These are phyloP conservation scores for Macrostomum lignano DNA, from an alignment of 1,140 invertebrate species.

Conservation along the genomic window DNA sequence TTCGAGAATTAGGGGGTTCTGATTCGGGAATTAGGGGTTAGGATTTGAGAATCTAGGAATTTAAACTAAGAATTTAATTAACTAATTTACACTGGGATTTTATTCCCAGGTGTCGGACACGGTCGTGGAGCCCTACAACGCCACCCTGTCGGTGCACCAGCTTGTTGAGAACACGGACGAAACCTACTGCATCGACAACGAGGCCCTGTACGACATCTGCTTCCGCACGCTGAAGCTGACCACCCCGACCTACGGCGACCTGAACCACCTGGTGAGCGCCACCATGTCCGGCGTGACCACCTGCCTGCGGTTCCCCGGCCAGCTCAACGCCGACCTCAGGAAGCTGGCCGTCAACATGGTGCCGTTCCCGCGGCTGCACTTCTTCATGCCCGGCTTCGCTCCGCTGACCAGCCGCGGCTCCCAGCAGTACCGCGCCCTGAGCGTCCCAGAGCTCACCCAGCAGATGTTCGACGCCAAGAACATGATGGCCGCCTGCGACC, in stretches of 20 bases:
- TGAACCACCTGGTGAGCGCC: constrained; percentile 34
- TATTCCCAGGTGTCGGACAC: constrained; percentile 17
- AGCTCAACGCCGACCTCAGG: constrained; percentile 43
- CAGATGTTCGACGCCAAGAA: constrained; percentile 40
- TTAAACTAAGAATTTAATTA: too few species aligned
- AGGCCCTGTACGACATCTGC: constrained; percentile 35
- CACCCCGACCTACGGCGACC: constrained; percentile 33
- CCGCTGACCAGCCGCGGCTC: constrained; percentile 34
- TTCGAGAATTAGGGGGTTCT: too few species aligned
- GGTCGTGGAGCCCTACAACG: constrained; percentile 28
- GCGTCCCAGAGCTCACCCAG: constrained; percentile 29
- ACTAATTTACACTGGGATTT: too few species aligned
- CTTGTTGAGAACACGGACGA: constrained; percentile 26
- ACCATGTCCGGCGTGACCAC: constrained; percentile 49
- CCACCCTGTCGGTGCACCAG: constrained; percentile 24
- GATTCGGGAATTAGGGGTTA: too few species aligned
- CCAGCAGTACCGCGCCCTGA: constrained; percentile 25
- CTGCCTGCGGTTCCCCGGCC: constrained; percentile 47
- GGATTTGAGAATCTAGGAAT: too few species aligned
- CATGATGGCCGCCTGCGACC: constrained; percentile 41
- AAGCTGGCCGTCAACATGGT: constrained; percentile 55
- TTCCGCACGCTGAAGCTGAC: constrained; percentile 31
- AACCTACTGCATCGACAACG: constrained; percentile 23
- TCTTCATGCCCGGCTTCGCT: constrained; percentile 48
- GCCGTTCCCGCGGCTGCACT: constrained; percentile 42